Evolutionary conservation across 1,140 invertebrate species (phyloP), one percentile per base, ranked within the genome.

Genomic region (Drosophila bifasciata): DNA sequence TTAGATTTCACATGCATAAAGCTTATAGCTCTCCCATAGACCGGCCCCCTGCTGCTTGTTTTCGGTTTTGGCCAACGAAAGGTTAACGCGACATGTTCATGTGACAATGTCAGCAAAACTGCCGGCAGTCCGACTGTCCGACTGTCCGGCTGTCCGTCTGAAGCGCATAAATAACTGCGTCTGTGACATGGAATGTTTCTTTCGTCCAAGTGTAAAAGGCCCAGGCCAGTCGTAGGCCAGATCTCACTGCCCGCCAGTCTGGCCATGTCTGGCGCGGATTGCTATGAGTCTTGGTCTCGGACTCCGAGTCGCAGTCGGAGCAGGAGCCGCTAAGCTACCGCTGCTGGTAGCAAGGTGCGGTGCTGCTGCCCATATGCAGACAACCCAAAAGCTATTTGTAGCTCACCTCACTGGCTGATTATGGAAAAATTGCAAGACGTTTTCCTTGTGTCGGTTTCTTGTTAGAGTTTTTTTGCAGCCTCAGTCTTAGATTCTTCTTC

Each of bases 161-260:
- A 78, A 78, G 68, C 85, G 84, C 85, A 89, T 89, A 89, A 89
- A 89, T 89, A 89, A 89, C 84, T 89, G 84, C 84, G 79, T 85
- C 80, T 89, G 66, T 89, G 84, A 89, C 84, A 89, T 80, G 83
- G 79, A 88, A 88, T 86, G 81, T 71, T 62, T 70, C 58, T 64
- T 76, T 48, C 39, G 52, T 48, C 64, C 77, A 56, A 74, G 76
- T 75, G 64, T 61, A 60, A 69, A 43, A 69, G 56, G 69, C 69
- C 76, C 58, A 80, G 76, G 76, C 76, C 58, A 80, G 76, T 75
- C 70, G 43, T 63, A 59, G 76, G 74, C 74, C 49, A 80, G 72
- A 80, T 80, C 79, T 84, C 71, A 79, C 76, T 76, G 80, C 60
- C 71, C 74, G 80, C 41, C 76, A 44, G 75, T 78, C 75, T 86